A percentile compares a stretch with the other conserved stretches of the same genome.
These are phyloP conservation scores for Lithodes maja DNA, from an alignment of 2,888 invertebrate species.

Conservation along the genomic window DNA sequence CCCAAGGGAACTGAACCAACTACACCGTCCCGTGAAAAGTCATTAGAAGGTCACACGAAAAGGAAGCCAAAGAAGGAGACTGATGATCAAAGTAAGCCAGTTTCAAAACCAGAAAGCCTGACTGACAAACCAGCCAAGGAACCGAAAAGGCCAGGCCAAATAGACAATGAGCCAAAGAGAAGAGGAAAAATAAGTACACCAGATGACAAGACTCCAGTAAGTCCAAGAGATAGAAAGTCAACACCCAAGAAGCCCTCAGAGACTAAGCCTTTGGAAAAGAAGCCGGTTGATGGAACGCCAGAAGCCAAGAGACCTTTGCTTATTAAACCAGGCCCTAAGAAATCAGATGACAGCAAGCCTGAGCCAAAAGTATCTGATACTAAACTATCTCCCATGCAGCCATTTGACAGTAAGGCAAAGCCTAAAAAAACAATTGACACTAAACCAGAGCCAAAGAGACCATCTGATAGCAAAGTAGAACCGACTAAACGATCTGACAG, in stretches of 20 bases:
- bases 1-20: neutral
- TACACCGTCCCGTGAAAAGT: neutral
- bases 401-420: no score
- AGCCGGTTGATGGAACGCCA: neutral
- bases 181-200: neutral
- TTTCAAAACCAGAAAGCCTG: neutral
- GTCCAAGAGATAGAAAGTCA: conserved; percentile 33
- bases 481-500: neutral
- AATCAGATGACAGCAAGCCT: conserved; percentile 6
- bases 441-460: conserved; percentile 8
- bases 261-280: no score
- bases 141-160: conserved; percentile 25
- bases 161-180: neutral
- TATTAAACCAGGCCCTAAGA: neutral
- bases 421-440: neutral
- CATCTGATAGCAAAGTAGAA: conserved; percentile 5
- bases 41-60: no score
- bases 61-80: neutral
- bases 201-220: neutral
- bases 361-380: neutral
- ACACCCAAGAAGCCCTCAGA: neutral
- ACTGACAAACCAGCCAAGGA: neutral
- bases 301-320: neutral
- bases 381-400: no score
- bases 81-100: neutral